Conservation (phyloP, 2,888 invertebrate species). For the Sinelater perroti region DNA sequence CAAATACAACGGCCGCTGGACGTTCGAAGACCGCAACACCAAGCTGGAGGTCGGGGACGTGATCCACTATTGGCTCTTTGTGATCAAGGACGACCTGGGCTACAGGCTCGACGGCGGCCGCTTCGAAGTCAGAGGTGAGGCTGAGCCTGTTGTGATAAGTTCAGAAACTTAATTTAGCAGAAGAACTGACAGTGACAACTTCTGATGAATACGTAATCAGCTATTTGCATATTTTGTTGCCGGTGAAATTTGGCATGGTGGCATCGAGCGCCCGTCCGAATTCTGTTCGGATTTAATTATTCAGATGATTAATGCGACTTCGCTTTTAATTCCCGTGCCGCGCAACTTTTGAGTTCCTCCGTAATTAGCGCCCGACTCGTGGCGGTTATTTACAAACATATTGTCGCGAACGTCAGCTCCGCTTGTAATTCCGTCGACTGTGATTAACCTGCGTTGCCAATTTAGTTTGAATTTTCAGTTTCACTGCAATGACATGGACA, state of each 20-base stretch:
- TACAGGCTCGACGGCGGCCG: constrained; percentile 36
- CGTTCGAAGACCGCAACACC: constrained; percentile 49
- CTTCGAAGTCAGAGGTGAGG: constrained; percentile 5
- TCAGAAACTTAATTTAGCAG: background rate
- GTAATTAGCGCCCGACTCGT: no score
- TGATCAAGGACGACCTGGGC: constrained; percentile 52
- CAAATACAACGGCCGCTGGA: constrained; percentile 48
- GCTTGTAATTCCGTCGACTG: no score
- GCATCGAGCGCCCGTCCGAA: background rate
- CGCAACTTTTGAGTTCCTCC: no score
- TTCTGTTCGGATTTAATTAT: background rate
- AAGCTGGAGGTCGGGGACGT: constrained; percentile 52
- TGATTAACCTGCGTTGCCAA: no score
- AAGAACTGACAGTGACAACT: constrained; percentile 3
- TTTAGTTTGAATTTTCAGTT: no score
- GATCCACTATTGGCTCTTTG: constrained; percentile 57
- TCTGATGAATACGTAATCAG: background rate
- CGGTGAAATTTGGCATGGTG: background rate
- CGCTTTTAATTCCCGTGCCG: background rate
- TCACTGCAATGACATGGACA: no score
- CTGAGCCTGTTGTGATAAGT: background rate
- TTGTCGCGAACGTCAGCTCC: no score
- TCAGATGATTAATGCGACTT: background rate
- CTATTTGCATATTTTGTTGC: background rate
- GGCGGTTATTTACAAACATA: no score